These are phyloP conservation scores for Chloropsis hardwickii DNA, from an alignment of 2,113 vertebrate genomes.

Conservation along the genomic window DNA sequence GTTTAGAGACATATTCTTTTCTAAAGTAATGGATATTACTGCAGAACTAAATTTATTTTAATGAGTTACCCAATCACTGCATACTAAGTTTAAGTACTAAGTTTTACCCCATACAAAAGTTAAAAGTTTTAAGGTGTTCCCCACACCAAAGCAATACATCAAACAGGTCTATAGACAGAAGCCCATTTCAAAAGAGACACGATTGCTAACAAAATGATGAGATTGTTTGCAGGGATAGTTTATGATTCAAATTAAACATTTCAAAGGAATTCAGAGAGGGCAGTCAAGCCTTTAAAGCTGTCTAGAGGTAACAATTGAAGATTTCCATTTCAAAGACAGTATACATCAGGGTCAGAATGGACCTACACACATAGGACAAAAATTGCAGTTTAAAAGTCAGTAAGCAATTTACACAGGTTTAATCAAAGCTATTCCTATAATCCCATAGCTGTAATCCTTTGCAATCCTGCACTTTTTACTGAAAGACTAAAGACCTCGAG, in stretches of 20 bases:
- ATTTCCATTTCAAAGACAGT: constrained; percentile 48
- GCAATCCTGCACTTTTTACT: neutral
- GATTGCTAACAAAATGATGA: neutral
- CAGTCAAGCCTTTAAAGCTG: constrained; percentile 2
- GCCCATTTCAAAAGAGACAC: neutral
- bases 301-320: constrained; percentile 3
- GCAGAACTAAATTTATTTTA: neutral
- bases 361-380: neutral
- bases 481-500: neutral
- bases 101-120: neutral
- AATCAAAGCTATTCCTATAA: neutral
- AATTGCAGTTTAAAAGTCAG: neutral
- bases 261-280: constrained; percentile 1
- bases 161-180: neutral
- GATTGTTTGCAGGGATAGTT: neutral
- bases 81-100: neutral
- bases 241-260: constrained; percentile 48
- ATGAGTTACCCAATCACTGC: neutral
- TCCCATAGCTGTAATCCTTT: neutral
- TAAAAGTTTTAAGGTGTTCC: neutral
- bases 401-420: neutral
- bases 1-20: neutral
- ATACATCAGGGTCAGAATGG: neutral
- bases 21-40: neutral
- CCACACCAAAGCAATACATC: neutral